Conservation (phyloP, 2,888 invertebrate species). For the Rhingia campestris region DNA sequence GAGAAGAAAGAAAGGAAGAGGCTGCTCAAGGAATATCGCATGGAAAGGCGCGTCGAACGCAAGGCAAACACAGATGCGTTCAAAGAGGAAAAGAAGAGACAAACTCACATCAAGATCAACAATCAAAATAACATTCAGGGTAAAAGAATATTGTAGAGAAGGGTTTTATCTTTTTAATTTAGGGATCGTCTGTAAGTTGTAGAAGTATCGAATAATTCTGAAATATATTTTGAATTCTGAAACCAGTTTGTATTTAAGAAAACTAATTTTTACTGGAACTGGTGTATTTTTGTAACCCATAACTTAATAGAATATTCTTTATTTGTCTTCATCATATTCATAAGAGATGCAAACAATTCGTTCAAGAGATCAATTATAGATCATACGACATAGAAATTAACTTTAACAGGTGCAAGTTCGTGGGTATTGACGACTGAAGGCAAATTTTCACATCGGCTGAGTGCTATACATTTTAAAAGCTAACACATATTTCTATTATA, state of each 20-base stretch:
- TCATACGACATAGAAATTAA: no score
- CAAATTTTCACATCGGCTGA: no score
- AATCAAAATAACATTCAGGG: constrained; percentile 90
- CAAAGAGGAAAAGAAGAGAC: constrained; percentile 92
- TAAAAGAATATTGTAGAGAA: constrained; percentile 84
- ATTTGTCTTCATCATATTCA: no score
- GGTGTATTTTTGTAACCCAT: no score
- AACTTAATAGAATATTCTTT: no score
- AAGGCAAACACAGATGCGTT: constrained; percentile 92
- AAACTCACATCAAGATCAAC: constrained; percentile 90
- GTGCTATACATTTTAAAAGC: no score
- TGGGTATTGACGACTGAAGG: no score
- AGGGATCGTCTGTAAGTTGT: constrained; percentile 28
- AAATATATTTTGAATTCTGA: constrained; percentile 20
- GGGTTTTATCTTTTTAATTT: constrained; percentile 8
- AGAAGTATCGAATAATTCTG: not conserved
- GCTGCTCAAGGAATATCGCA: constrained; percentile 89
- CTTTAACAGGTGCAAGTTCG: no score
- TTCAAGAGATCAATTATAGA: no score
- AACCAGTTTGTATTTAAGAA: not conserved
- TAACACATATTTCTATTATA: no score
- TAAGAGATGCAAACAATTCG: no score
- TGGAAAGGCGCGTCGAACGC: constrained; percentile 90
- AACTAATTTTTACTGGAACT: no score
- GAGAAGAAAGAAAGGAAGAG: constrained; percentile 91